Conservation (phyloP, 2,113 vertebrate genomes). For the Sorex araneus region DNA sequence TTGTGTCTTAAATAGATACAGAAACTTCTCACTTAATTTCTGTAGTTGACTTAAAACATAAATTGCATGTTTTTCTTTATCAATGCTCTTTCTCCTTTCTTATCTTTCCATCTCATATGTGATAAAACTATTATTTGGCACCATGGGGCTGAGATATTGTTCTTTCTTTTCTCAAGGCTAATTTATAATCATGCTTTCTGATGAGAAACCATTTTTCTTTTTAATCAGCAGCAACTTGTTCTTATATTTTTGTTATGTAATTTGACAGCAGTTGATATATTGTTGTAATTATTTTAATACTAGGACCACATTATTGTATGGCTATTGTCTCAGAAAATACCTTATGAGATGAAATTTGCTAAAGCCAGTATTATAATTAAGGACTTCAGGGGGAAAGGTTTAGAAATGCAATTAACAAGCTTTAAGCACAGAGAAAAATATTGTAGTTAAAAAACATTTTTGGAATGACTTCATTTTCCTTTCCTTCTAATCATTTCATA, state of each 20-base stretch:
- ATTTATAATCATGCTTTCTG: slow-evolving; percentile 24
- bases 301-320: slow-evolving; percentile 64
- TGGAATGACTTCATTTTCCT: slow-evolving; percentile 34
- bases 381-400: slow-evolving; percentile 46
- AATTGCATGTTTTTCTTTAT: slow-evolving; percentile 59
- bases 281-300: slow-evolving; percentile 79
- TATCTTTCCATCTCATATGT: not conserved
- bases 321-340: slow-evolving; percentile 61
- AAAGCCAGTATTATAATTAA: slow-evolving; percentile 66
- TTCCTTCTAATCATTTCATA: slow-evolving; percentile 16
- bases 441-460: slow-evolving; percentile 15
- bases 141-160: not conserved
- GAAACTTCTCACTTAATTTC: not conserved
- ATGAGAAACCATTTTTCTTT: slow-evolving; percentile 57
- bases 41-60: slow-evolving; percentile 15
- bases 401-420: slow-evolving; percentile 17
- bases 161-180: slow-evolving; percentile 49
- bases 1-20: not conserved
- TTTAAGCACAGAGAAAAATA: slow-evolving; percentile 31
- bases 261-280: slow-evolving; percentile 77
- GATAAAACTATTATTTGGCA: not conserved
- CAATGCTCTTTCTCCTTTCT: not conserved
- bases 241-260: slow-evolving; percentile 12
- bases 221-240: slow-evolving; percentile 44
- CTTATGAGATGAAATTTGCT: slow-evolving; percentile 56